phyloP scores from a whole-genome alignment of 1,140 invertebrate species.

The Trigoniulus corallinus region DNA sequence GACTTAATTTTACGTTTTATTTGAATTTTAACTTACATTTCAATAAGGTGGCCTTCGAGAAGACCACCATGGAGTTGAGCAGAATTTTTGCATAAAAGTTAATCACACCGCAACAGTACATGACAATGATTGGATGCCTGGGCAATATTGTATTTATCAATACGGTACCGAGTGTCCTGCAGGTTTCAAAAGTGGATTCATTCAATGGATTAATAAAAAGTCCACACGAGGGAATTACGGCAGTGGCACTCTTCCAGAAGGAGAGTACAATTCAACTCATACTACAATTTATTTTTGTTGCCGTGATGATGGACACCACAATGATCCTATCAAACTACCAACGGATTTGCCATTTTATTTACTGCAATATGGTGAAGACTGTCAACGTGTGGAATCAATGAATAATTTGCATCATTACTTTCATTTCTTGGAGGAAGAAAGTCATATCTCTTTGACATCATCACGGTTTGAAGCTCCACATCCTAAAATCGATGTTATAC shows the following conservation, averaged over 20 bases:
- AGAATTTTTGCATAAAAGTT: conserved; percentile 17
- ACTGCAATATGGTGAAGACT: conserved; percentile 16
- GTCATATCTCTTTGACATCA: neutral
- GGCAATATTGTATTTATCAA: conserved; percentile 20
- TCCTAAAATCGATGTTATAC: conserved; percentile 14
- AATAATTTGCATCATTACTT: conserved; percentile 17
- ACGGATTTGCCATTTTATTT: conserved; percentile 18
- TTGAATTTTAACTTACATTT: neutral
- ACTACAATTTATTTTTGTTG: conserved; percentile 19
- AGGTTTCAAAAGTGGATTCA: conserved; percentile 16
- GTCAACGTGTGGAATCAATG: conserved; percentile 20
- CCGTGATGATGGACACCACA: conserved; percentile 15
- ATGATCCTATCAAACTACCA: conserved; percentile 15
- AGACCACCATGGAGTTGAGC: conserved; percentile 13
- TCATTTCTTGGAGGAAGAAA: conserved; percentile 18
- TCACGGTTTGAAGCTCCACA: conserved; percentile 12
- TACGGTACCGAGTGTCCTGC: conserved; percentile 16
- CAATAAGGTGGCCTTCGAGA: conserved; percentile 6
- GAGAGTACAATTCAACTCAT: conserved; percentile 14
- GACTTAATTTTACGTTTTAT: conserved; percentile 1
- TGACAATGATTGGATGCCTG: conserved; percentile 11
- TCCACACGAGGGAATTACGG: neutral
- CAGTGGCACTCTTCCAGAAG: conserved; percentile 13
- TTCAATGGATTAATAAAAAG: conserved; percentile 15
- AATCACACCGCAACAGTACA: neutral